Evolutionary conservation across 2,888 invertebrate species (phyloP).

Genomic region (Athrips mouffetella): DNA sequence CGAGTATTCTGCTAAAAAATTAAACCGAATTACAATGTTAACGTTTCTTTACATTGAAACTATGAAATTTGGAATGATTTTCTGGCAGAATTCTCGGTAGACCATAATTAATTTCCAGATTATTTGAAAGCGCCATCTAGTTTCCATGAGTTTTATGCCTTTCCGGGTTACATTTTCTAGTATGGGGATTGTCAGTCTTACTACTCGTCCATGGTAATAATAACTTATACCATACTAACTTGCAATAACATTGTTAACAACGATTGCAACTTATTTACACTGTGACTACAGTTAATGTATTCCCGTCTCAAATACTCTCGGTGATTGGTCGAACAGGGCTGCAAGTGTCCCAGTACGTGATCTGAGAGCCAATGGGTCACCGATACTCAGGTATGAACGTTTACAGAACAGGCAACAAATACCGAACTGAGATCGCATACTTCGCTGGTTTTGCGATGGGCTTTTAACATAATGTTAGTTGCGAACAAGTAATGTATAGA

Average conservation of each 20-base stretch:
- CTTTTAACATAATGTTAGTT: too few species aligned
- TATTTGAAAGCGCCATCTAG: too few species aligned
- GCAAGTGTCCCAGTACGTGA: conserved; percentile 68
- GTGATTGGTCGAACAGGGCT: conserved; percentile 71
- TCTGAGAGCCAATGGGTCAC: conserved; percentile 42
- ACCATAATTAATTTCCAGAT: too few species aligned
- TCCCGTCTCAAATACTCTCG: conserved; percentile 61
- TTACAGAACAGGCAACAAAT: background rate
- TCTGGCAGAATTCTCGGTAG: too few species aligned
- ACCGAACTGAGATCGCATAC: background rate
- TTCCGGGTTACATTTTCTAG: too few species aligned
- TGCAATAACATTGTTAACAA: background rate
- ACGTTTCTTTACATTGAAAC: too few species aligned
- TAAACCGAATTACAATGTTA: too few species aligned
- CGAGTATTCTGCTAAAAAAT: too few species aligned
- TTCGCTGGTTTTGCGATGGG: conserved; percentile 7
- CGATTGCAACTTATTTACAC: background rate
- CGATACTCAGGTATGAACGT: conserved; percentile 17
- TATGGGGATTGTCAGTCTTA: background rate
- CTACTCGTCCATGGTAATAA: background rate
- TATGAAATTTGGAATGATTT: too few species aligned
- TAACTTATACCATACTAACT: background rate
- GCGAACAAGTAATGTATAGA: too few species aligned
- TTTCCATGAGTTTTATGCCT: too few species aligned
- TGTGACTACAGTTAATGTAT: conserved; percentile 52